Conservation (phyloP, 2,797 vertebrate species). For the Esox masquinongy region DNA sequence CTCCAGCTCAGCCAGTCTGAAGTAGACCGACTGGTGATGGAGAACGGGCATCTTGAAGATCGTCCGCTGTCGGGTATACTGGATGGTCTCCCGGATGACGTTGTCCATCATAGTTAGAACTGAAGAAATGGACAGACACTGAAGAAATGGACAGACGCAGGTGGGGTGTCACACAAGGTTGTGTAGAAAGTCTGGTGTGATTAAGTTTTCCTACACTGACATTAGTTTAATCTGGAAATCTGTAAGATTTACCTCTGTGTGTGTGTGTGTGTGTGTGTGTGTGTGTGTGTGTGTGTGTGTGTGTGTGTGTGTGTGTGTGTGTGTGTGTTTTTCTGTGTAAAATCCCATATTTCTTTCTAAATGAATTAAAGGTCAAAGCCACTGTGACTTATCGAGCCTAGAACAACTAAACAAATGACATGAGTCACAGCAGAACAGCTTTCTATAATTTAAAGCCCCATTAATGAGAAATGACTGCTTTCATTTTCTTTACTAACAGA, state of each 20-base stretch:
- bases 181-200: no score
- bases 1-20: constrained; percentile 84
- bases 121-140: constrained; percentile 69
- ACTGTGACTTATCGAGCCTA: not conserved
- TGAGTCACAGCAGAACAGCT: not conserved
- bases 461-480: not conserved
- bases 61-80: constrained; percentile 81
- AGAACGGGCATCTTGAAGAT: constrained; percentile 79
- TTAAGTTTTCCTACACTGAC: no score
- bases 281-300: no score
- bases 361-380: not conserved
- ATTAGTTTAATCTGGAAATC: not conserved
- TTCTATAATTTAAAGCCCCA: not conserved
- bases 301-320: no score
- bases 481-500: no score
- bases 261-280: no score
- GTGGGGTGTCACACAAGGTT: not conserved
- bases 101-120: constrained; percentile 78
- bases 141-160: not conserved
- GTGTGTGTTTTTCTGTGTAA: no score
- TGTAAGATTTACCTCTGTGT: not conserved
- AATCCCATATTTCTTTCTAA: not conserved
- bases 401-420: not conserved
- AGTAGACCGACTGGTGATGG: constrained; percentile 83
- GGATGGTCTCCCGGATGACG: constrained; percentile 79